Conservation (phyloP, 2,797 vertebrate genomes). For the Stomatorhinus walkeri region DNA sequence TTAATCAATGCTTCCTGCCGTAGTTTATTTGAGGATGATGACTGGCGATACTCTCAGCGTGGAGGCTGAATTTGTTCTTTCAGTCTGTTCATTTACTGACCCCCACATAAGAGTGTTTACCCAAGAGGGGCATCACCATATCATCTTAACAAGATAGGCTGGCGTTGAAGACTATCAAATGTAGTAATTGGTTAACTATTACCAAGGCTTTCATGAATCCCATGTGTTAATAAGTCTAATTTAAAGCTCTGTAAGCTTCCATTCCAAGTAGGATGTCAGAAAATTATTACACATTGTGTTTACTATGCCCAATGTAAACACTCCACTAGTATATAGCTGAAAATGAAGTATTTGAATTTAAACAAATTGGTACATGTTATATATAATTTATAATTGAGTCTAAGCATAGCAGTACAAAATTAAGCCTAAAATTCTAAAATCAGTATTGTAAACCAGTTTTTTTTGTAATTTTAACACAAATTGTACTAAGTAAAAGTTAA, state of each 20-base stretch:
- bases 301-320: not conserved
- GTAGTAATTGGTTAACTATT: conserved; percentile 1
- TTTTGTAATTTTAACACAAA: not conserved
- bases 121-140: not conserved
- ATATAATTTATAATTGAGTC: not conserved
- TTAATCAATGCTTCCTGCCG: not conserved
- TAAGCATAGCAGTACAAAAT: not conserved
- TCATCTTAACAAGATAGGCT: conserved; percentile 5
- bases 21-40: not conserved
- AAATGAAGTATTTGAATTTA: not conserved
- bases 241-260: not conserved
- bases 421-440: not conserved
- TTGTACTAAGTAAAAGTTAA: not conserved
- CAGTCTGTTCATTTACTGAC: not conserved
- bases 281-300: conserved; percentile 10
- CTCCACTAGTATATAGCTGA: not conserved
- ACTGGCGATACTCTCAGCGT: not conserved
- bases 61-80: not conserved
- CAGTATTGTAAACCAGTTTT: not conserved
- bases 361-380: not conserved
- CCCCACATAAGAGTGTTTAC: not conserved
- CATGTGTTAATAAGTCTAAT: not conserved
- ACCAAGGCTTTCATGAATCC: not conserved
- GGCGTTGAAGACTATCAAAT: not conserved
- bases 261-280: not conserved